Conservation (phyloP, 2,113 vertebrate genomes). For the Archocentrus centrarchus region DNA sequence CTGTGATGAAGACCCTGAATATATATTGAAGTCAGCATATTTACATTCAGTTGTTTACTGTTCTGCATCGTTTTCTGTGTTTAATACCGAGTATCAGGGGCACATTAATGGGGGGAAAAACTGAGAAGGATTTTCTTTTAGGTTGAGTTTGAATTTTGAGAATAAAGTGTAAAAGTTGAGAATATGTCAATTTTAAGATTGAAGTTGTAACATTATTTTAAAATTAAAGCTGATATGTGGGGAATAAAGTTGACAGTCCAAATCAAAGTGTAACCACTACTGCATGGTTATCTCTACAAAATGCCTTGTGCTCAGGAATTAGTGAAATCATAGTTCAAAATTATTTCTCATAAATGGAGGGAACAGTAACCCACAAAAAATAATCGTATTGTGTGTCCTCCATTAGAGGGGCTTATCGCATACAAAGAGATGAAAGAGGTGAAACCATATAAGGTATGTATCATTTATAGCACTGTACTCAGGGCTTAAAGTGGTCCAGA, state of each 20-base stretch:
- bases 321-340: not conserved
- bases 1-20: slow-evolving; percentile 62
- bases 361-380: no score
- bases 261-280: not conserved
- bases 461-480: no score
- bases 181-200: not conserved
- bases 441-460: no score
- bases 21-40: slow-evolving; percentile 64
- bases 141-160: not conserved
- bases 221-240: not conserved
- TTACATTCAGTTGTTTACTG: slow-evolving; percentile 23
- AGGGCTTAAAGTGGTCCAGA: no score
- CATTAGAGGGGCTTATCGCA: no score
- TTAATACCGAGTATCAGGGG: not conserved
- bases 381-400: no score
- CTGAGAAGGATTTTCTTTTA: not conserved
- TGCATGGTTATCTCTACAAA: not conserved
- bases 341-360: no score
- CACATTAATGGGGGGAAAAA: not conserved
- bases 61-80: not conserved
- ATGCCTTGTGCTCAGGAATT: not conserved
- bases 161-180: not conserved
- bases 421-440: no score
- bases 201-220: not conserved
- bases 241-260: not conserved